Percentiles rank a stretch among this genome's conserved stretches.
phyloP scores from a whole-genome alignment of 2,113 vertebrate genomes.

The Clarias batrachus region DNA sequence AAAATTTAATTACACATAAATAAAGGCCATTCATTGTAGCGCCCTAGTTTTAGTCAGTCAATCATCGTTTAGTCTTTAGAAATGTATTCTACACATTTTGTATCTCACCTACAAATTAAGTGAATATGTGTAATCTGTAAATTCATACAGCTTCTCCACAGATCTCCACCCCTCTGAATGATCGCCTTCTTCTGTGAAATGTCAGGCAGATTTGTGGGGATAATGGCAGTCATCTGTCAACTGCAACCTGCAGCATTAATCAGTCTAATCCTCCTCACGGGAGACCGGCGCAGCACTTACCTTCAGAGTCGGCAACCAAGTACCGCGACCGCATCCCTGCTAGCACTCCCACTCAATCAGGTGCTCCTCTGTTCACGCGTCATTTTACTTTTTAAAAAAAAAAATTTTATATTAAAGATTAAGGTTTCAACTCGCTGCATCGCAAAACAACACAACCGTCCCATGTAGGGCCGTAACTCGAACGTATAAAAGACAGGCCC shows the following conservation, averaged over 20 bases:
- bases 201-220: conserved; percentile 74
- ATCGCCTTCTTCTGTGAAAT: conserved; percentile 72
- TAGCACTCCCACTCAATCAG: conserved; percentile 24
- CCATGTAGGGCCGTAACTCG: neutral
- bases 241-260: conserved; percentile 71
- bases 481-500: neutral
- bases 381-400: conserved; percentile 6
- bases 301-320: conserved; percentile 61
- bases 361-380: neutral
- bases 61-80: neutral
- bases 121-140: conserved; percentile 41
- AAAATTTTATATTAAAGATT: neutral
- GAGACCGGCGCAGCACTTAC: conserved; percentile 63
- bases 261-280: conserved; percentile 72
- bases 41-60: too few species aligned
- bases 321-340: conserved; percentile 49
- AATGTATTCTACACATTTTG: too few species aligned
- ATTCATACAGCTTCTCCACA: conserved; percentile 60
- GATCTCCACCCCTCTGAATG: conserved; percentile 75
- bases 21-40: neutral
- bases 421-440: neutral
- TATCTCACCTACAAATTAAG: neutral
- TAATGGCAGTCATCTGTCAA: conserved; percentile 81
- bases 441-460: neutral
- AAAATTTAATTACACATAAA: neutral